phyloP scores from a whole-genome alignment of 2,888 invertebrate genomes.

The Hesperia comma region DNA sequence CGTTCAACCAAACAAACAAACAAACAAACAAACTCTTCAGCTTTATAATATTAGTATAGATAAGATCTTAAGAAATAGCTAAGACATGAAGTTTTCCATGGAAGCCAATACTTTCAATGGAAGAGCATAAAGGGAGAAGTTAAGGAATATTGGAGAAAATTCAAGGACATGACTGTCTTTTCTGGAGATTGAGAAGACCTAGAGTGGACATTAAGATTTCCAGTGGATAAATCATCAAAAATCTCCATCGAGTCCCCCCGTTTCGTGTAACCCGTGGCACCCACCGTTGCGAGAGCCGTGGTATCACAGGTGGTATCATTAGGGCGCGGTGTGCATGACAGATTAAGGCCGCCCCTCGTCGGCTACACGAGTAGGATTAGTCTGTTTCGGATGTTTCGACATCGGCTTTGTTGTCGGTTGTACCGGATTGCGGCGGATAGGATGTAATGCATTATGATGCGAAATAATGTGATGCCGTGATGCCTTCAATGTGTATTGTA shows the following conservation, averaged over 20 bases:
- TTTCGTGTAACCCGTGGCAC: background rate
- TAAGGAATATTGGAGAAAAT: no score
- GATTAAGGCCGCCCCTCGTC: slow-evolving; percentile 44
- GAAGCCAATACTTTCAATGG: no score
- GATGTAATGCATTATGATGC: slow-evolving; percentile 24
- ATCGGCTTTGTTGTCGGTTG: slow-evolving; percentile 34
- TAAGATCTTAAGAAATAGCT: no score
- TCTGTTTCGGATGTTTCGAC: slow-evolving; percentile 41
- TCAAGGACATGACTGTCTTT: no score
- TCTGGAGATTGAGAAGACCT: no score
- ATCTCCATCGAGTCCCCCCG: background rate
- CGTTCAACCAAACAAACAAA: no score
- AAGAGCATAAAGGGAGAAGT: no score
- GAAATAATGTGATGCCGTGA: slow-evolving; percentile 11
- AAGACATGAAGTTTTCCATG: no score
- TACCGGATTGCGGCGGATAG: slow-evolving; percentile 17
- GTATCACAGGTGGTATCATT: slow-evolving; percentile 36
- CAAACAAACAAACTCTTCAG: no score
- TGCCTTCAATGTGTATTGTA: slow-evolving; percentile 8
- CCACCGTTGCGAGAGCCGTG: background rate
- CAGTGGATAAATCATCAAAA: no score
- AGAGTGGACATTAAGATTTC: no score
- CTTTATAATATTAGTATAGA: no score
- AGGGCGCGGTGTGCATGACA: slow-evolving; percentile 48
- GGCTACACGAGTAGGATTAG: slow-evolving; percentile 38